A percentile compares a stretch with the other conserved stretches of the same genome.
phyloP scores from a whole-genome alignment of 1,140 invertebrate species.

The Acyrthosiphon pisum region DNA sequence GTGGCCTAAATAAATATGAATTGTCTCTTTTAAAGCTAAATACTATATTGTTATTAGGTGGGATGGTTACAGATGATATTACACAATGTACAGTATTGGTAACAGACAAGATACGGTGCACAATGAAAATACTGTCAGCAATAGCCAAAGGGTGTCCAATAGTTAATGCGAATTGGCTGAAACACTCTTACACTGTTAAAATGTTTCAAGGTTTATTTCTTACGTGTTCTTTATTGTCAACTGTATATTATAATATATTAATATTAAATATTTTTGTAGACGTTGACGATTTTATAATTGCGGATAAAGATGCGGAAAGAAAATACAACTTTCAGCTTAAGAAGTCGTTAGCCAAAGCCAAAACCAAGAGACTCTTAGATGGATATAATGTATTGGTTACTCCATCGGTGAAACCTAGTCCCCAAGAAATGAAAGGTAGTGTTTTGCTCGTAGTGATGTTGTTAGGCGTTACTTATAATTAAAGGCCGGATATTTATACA shows the following conservation, averaged over 20 bases:
- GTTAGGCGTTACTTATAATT: not conserved
- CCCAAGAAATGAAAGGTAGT: conserved; percentile 65
- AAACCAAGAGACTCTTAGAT: conserved; percentile 62
- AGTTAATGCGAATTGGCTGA: conserved; percentile 65
- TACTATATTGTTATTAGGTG: conserved; percentile 61
- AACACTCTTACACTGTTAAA: conserved; percentile 61
- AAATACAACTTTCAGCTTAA: conserved; percentile 64
- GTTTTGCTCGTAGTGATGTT: conserved; percentile 51
- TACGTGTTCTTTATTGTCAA: not conserved
- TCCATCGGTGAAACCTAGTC: conserved; percentile 63
- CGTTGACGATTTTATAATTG: conserved; percentile 63
- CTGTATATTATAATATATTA: not conserved
- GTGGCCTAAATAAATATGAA: not conserved
- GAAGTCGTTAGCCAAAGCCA: conserved; percentile 63
- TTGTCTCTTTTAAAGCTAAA: not conserved
- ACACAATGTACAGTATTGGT: conserved; percentile 64
- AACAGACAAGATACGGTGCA: conserved; percentile 66
- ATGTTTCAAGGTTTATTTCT: conserved; percentile 59
- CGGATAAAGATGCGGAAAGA: conserved; percentile 64
- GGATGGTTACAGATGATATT: conserved; percentile 62
- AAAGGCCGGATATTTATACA: not conserved
- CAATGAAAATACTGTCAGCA: conserved; percentile 66
- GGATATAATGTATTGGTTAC: conserved; percentile 64
- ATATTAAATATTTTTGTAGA: conserved; percentile 58
- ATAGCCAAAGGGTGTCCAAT: conserved; percentile 64